Percentiles rank a stretch among this genome's conserved stretches.
These are phyloP conservation scores for Coregonus suidteri DNA, from an alignment of 2,797 vertebrate genomes.

Conservation along the genomic window DNA sequence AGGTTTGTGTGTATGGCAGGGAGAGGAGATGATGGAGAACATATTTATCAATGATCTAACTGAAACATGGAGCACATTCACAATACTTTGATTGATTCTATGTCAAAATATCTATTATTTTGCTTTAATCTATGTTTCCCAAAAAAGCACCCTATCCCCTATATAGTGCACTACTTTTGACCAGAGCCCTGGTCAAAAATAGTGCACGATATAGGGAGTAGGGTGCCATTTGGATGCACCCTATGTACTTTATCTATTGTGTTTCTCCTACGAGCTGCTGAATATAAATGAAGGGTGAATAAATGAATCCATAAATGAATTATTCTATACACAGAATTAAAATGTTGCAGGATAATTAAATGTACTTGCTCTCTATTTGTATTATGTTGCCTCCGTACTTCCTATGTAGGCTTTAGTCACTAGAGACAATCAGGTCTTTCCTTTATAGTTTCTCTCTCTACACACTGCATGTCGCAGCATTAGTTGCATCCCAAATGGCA, in stretches of 20 bases:
- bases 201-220: not conserved
- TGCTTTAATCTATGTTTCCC: constrained; percentile 66
- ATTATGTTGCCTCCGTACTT: not conserved
- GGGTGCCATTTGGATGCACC: not conserved
- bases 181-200: not conserved
- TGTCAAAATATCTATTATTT: constrained; percentile 60
- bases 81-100: constrained; percentile 63
- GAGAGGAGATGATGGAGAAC: constrained; percentile 22
- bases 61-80: constrained; percentile 61
- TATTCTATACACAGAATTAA: constrained; percentile 47
- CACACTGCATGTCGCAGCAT: too few species aligned
- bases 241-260: constrained; percentile 56
- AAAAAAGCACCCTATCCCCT: constrained; percentile 24
- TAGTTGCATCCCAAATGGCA: too few species aligned
- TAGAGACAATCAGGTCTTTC: too few species aligned
- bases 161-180: not conserved
- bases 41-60: constrained; percentile 44
- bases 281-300: constrained; percentile 60
- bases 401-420: not conserved
- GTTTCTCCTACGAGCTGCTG: constrained; percentile 37
- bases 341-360: constrained; percentile 57
- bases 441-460: too few species aligned
- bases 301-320: constrained; percentile 56
- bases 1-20: constrained; percentile 41
- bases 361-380: constrained; percentile 27